Conservation (phyloP, 2,113 vertebrate genomes). For the Rhinogobius similis region DNA sequence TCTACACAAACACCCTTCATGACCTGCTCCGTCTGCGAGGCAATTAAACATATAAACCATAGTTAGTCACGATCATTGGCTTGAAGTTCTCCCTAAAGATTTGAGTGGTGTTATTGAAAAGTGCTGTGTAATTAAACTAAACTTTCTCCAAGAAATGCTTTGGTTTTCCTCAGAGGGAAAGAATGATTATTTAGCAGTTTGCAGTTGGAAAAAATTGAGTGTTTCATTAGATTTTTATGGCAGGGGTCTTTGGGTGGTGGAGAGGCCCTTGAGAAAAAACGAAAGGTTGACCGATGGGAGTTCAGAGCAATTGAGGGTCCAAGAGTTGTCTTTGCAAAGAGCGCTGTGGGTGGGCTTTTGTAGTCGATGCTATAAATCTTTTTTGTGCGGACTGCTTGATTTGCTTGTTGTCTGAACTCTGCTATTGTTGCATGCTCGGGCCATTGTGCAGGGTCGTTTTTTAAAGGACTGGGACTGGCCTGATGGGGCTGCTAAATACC, state of each 20-base stretch:
- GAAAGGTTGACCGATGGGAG: conserved; percentile 55
- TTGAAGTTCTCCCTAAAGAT: conserved; percentile 39
- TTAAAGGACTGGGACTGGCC: conserved; percentile 68
- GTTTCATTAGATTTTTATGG: conserved; percentile 61
- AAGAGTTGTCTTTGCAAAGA: conserved; percentile 43
- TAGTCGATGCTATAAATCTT: conserved; percentile 72
- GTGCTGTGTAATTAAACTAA: conserved; percentile 54
- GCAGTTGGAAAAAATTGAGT: conserved; percentile 38
- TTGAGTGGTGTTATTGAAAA: conserved; percentile 50
- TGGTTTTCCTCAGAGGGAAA: conserved; percentile 39
- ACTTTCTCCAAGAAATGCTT: conserved; percentile 31
- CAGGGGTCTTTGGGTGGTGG: conserved; percentile 46
- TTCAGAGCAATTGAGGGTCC: conserved; percentile 48
- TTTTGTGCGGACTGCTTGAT: conserved; percentile 64
- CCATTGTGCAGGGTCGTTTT: conserved; percentile 59
- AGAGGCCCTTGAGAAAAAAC: conserved; percentile 61
- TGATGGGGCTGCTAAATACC: conserved; percentile 52
- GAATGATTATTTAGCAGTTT: conserved; percentile 50
- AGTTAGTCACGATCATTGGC: conserved; percentile 49
- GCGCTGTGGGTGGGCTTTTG: conserved; percentile 71
- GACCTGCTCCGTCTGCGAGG: conserved; percentile 31
- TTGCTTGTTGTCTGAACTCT: conserved; percentile 71
- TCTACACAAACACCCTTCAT: conserved; percentile 41
- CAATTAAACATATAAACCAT: conserved; percentile 51
- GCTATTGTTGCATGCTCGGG: conserved; percentile 61